Conservation (phyloP, 64 coral and sea anemone species). For the Dendrophyllia cribrosa region DNA sequence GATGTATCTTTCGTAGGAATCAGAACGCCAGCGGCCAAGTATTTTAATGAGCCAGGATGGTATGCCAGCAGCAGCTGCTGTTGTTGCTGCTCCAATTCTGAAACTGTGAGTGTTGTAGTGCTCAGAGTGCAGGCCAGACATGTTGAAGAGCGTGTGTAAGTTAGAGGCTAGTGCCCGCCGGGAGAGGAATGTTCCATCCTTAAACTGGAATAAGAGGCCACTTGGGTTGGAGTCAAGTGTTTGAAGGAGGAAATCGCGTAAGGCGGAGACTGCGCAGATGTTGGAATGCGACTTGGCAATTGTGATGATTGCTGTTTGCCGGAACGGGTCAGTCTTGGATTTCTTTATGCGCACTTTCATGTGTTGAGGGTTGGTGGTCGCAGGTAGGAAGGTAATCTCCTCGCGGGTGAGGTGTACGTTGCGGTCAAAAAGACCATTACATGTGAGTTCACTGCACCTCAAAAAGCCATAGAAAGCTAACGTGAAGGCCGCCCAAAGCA, state of each 20-base stretch:
- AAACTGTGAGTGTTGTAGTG: constrained; percentile 1
- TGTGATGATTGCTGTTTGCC: not conserved
- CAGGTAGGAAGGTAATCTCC: not conserved
- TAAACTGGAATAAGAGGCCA: not conserved
- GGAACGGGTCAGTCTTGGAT: constrained; percentile 2
- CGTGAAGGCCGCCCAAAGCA: too few species aligned
- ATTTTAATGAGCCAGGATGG: not conserved
- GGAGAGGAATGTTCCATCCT: not conserved
- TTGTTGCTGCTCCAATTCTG: too few species aligned
- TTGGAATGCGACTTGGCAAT: not conserved
- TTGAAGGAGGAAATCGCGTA: not conserved
- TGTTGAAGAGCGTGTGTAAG: not conserved
- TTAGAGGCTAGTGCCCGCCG: not conserved
- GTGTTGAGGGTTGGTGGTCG: not conserved
- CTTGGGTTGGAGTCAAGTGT: not conserved
- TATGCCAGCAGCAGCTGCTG: too few species aligned
- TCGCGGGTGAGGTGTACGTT: too few species aligned
- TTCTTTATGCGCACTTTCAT: constrained; percentile 9
- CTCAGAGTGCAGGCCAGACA: not conserved
- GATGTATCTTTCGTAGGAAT: too few species aligned
- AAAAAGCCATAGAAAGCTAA: too few species aligned
- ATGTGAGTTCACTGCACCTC: too few species aligned
- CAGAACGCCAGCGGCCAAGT: constrained; percentile 25
- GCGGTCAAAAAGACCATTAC: too few species aligned
- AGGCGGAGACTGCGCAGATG: not conserved